Evolutionary conservation across 2,797 vertebrate genomes (phyloP), one percentile per base, ranked within the genome.

Genomic region (Manis pentadactyla): DNA sequence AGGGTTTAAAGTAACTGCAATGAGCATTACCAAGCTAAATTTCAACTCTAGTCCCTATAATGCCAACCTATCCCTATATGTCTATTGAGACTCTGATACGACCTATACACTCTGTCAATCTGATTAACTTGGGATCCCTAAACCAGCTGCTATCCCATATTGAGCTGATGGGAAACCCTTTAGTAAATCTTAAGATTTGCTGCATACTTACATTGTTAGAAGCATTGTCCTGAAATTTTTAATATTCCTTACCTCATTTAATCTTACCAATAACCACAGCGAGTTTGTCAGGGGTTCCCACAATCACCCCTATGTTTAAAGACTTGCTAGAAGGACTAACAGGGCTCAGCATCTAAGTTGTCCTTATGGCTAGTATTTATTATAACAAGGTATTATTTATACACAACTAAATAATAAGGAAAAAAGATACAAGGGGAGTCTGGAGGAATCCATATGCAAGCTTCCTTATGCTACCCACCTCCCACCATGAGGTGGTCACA

Each of bases 71-170:
- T 46, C 23, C 79, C 14, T 46, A 51, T 25, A 19, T 31, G 46
- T 34, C 49, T 63, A 13, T 64, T 25, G 0, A 89, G 63, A 78
- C 19, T 73, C 25, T 61, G 29, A 61, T 27, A 34, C 25, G 37
- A 68, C 23, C 68, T 31, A 51, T 4, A 15, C 18, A 71, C n/a
- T 77, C 42, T 29, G 3, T 39, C 21, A 42, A 18, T 71, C 4
- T 39, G 75, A 74, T 96, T 73, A 55, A 55, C 21, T 82, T 2
- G 21, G 27, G 23, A 78, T 59, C 18, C n/a, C 5, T 29, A 64
- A 25, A 7, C 14, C 18, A 64, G 42, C 0, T 29, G 27, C 18
- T 66, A 88, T 0, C 7, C 4, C n/a, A 46, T 18, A 57, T 0
- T 59, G 59, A n/a, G 7, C 17, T 25, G 37, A 29, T 2, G 0